These are phyloP conservation scores for Eidolon dupreanum DNA, from an alignment of 2,797 vertebrate species.

Conservation along the genomic window DNA sequence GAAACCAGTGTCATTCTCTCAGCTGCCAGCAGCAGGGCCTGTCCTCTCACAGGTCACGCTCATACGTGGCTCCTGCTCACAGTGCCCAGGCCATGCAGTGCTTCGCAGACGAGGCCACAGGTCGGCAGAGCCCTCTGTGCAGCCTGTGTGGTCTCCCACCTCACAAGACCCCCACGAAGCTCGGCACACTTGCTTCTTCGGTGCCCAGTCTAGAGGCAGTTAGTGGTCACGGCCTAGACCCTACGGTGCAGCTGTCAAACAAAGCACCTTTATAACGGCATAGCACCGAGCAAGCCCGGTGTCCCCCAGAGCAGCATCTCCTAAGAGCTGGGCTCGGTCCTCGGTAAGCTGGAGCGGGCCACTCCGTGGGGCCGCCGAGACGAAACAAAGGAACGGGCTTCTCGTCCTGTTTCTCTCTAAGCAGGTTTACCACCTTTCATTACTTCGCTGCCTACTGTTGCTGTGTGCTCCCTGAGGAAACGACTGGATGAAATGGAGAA, in stretches of 20 bases:
- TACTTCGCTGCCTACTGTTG: slow-evolving; percentile 38
- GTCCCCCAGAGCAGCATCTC: background rate
- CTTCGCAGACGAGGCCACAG: too few relatives aligned
- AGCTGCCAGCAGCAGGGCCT: background rate
- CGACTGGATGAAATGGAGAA: slow-evolving; percentile 46
- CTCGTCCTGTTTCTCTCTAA: slow-evolving; percentile 54
- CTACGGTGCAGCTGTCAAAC: background rate
- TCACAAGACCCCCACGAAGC: background rate
- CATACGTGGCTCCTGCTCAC: rapidly evolving
- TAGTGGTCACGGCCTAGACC: background rate
- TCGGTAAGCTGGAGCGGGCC: slow-evolving; percentile 10
- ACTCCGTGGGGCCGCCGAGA: background rate
- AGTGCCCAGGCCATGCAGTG: rapidly evolving
- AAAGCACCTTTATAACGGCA: background rate
- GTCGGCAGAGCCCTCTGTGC: background rate
- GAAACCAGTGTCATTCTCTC: background rate
- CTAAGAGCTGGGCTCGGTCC: background rate
- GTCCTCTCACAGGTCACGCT: too few relatives aligned
- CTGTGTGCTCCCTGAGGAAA: slow-evolving; percentile 61
- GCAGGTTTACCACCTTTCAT: slow-evolving; percentile 72
- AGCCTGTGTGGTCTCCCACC: background rate
- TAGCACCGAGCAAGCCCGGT: background rate
- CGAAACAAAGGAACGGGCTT: slow-evolving; percentile 36
- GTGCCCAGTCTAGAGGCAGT: background rate
- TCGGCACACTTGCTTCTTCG: rapidly evolving